Conservation (phyloP, 1,140 invertebrate genomes). For the Ptiloglossa arizonensis region DNA sequence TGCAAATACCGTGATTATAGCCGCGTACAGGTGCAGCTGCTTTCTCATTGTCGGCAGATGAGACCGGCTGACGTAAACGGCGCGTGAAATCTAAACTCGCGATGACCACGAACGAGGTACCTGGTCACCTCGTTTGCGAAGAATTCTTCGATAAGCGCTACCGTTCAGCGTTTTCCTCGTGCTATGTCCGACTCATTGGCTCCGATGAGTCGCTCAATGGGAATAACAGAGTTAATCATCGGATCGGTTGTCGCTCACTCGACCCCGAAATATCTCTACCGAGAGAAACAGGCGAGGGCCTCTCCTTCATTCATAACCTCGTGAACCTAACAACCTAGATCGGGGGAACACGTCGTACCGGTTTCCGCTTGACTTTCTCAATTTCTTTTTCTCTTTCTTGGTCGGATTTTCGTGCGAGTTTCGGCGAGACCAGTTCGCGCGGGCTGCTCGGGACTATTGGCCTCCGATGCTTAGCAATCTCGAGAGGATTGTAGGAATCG, state of each 20-base stretch:
- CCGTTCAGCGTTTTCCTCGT: not conserved
- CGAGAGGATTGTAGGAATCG: too few species aligned
- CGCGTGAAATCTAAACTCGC: not conserved
- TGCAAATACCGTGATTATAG: conserved; percentile 68
- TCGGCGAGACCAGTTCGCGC: too few species aligned
- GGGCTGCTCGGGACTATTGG: too few species aligned
- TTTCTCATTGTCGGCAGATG: conserved; percentile 64
- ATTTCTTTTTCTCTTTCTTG: not conserved
- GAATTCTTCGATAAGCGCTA: not conserved
- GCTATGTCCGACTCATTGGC: not conserved
- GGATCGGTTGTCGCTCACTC: conserved; percentile 44
- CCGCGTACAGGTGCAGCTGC: conserved; percentile 52
- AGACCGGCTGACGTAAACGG: conserved; percentile 49
- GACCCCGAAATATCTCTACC: conserved; percentile 57
- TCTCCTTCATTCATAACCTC: conserved; percentile 19
- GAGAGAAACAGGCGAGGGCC: not conserved
- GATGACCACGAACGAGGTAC: not conserved
- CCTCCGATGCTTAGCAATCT: too few species aligned
- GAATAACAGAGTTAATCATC: conserved; percentile 61
- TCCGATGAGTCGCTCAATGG: conserved; percentile 50
- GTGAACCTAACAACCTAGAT: conserved; percentile 12
- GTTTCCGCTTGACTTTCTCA: conserved; percentile 18
- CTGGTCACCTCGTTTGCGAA: too few species aligned
- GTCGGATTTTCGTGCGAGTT: not conserved
- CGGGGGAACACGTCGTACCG: conserved; percentile 28